Percentiles rank a stretch among this genome's conserved stretches.
Evolutionary conservation across 2,113 vertebrate genomes (phyloP).

Genomic region (Cheilinus undulatus): DNA sequence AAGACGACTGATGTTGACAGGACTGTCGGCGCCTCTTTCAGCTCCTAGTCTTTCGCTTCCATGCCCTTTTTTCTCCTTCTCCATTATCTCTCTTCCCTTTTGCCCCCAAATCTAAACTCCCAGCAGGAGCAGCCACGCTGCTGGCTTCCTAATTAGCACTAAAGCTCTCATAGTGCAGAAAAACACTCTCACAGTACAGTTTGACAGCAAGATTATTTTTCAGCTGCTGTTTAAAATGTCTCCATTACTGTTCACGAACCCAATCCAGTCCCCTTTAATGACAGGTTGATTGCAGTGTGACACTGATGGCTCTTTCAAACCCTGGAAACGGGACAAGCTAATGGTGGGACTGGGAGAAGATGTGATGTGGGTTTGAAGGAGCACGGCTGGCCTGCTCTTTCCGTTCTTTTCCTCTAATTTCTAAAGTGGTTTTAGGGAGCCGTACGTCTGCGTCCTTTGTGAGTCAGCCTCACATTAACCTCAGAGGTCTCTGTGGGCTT

Average conservation of each 20-base stretch:
- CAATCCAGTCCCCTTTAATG: slow-evolving; percentile 17
- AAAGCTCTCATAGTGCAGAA: background rate
- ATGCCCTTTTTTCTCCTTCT: background rate
- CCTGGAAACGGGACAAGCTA: slow-evolving; percentile 24
- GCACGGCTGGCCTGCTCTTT: slow-evolving; percentile 4
- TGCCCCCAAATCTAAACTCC: background rate
- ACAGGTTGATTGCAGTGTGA: slow-evolving; percentile 62
- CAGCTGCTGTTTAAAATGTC: slow-evolving; percentile 14
- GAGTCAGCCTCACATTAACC: slow-evolving; percentile 44
- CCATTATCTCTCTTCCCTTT: background rate
- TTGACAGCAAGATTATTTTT: slow-evolving; percentile 13
- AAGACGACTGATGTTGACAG: slow-evolving; percentile 37
- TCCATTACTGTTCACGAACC: slow-evolving; percentile 28
- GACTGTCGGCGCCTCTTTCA: slow-evolving; percentile 23
- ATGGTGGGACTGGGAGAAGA: slow-evolving; percentile 41
- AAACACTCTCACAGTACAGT: slow-evolving; percentile 6
- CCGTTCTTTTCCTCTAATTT: slow-evolving; percentile 45
- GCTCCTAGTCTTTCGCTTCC: background rate
- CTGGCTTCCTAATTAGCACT: background rate
- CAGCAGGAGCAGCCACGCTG: too few species aligned
- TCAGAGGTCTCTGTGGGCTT: slow-evolving; percentile 41
- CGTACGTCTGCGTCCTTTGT: slow-evolving; percentile 27
- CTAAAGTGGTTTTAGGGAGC: slow-evolving; percentile 45
- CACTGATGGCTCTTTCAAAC: slow-evolving; percentile 30
- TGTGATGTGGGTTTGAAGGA: slow-evolving; percentile 44